Percentiles rank a stretch among this genome's conserved stretches.
Conservation (phyloP, 2,797 vertebrate genomes). For the Manis javanica region DNA sequence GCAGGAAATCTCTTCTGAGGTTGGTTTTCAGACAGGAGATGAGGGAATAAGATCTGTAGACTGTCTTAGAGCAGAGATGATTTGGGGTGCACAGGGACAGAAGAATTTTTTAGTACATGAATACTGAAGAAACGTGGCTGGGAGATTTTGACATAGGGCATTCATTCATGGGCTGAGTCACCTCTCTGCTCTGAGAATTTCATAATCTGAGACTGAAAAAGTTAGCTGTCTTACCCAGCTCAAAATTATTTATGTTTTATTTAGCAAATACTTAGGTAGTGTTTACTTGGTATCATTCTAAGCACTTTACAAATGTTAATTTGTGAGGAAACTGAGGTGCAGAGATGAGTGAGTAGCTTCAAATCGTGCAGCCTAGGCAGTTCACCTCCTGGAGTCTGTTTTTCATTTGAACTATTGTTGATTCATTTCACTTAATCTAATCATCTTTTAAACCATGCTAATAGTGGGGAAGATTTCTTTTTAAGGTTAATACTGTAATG, state of each 20-base stretch:
- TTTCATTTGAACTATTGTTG: conserved; percentile 46
- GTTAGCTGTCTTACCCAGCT: neutral
- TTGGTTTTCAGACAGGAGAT: conserved; percentile 51
- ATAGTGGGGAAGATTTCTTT: neutral
- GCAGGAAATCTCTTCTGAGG: conserved; percentile 65
- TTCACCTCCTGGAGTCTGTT: conserved; percentile 43
- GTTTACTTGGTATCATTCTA: conserved; percentile 6
- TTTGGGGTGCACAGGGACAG: neutral
- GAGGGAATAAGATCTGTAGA: conserved; percentile 47
- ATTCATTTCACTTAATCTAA: neutral
- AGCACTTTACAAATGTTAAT: conserved; percentile 46
- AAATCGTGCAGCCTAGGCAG: neutral
- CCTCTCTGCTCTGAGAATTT: conserved; percentile 44
- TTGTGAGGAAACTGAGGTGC: conserved; percentile 38
- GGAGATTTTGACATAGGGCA: neutral
- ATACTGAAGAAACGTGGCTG: neutral
- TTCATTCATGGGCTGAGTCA: conserved; percentile 1
- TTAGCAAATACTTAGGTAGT: neutral
- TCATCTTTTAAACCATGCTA: conserved; percentile 24
- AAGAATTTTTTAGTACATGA: conserved; percentile 43
- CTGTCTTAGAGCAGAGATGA: conserved; percentile 28
- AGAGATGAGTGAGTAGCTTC: neutral
- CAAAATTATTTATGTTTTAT: conserved; percentile 1
- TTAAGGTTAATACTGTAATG: conserved; percentile 21
- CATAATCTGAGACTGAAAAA: conserved; percentile 9